Base-by-base conservation (phyloP, 2,113 vertebrate genomes). In the Apteryx mantelli region DNA sequence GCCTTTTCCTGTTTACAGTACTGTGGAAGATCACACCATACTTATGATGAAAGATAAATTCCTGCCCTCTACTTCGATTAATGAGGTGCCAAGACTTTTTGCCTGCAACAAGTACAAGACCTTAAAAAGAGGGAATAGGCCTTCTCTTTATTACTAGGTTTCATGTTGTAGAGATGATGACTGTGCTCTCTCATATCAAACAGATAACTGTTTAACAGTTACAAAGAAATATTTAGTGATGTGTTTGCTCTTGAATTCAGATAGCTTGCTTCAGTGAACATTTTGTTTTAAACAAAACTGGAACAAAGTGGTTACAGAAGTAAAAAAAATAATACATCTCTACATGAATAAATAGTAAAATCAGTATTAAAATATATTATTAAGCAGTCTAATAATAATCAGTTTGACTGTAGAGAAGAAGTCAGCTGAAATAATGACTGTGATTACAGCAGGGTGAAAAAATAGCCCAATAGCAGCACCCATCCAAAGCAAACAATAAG, bases 331-430 rank as follows among this genome's bases (percentile, higher is more conserved):
- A 97, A 97, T 63, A 94, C 21, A 78, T 87, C 24, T 96, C 78
- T 82, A n/a, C 66, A 77, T 90, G 88, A 97, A 89, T 74, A 96
- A 91, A 91, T 74, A 91, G 50, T 82, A 95, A 95, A 97, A 92
- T 79, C 71, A 80, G 25, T 32, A 93, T 93, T 97, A 97, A 88
- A 76, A 65, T 78, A 73, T 93, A 56, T 93, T 95, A 95, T 98
- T 97, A 97, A 65, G 74, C n/a, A 88, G 77, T 28, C 84, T 95
- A 92, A 91, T 97, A 97, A 98, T 97, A 86, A 97, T 77, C 55
- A 86, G 84, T 89, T 96, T 95, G 77, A 95, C 94, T 95, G 79
- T 93, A 97, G 86, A 64, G 93, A 91, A 92, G 82, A 95, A 91
- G 80, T 95, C 89, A 91, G 32, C 68, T 93, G 80, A 95, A 80